Evolutionary conservation across 2,113 vertebrate species (phyloP).

Genomic region (Zosterops japonicus): DNA sequence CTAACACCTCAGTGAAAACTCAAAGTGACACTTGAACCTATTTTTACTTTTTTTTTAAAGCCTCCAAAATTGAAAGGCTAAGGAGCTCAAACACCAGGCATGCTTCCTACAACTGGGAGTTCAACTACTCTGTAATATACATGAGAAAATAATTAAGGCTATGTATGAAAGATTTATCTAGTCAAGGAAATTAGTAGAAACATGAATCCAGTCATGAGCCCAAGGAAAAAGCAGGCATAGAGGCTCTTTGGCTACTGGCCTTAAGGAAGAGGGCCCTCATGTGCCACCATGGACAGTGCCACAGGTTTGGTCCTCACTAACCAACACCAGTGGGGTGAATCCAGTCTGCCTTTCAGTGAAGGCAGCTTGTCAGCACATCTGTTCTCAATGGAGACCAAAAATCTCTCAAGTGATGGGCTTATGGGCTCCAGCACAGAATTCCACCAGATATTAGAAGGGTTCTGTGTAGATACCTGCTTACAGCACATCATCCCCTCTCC

Average conservation of each 20-base stretch:
- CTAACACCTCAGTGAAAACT: neutral
- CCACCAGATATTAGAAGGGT: neutral
- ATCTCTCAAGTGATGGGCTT: fast-evolving
- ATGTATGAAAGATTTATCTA: neutral
- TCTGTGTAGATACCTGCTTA: neutral
- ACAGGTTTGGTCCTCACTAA: neutral
- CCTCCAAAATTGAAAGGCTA: neutral
- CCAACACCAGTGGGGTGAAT: fast-evolving
- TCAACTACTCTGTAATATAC: neutral
- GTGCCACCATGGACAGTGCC: fast-evolving
- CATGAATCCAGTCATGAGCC: neutral
- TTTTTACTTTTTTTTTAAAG: neutral
- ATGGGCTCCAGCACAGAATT: neutral
- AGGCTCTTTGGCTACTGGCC: neutral
- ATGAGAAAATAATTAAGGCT: constrained; percentile 3
- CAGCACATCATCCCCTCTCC: neutral
- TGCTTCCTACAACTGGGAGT: neutral
- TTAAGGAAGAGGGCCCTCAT: neutral
- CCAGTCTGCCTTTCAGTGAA: neutral
- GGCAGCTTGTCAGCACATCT: neutral
- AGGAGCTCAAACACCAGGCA: neutral
- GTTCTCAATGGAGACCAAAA: neutral
- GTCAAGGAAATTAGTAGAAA: neutral
- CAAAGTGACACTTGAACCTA: neutral
- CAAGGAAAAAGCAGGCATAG: neutral